Conservation (phyloP, 30 jellyfish, hydroid and myxozoan genomes). For the Phacellophora camtschatica region DNA sequence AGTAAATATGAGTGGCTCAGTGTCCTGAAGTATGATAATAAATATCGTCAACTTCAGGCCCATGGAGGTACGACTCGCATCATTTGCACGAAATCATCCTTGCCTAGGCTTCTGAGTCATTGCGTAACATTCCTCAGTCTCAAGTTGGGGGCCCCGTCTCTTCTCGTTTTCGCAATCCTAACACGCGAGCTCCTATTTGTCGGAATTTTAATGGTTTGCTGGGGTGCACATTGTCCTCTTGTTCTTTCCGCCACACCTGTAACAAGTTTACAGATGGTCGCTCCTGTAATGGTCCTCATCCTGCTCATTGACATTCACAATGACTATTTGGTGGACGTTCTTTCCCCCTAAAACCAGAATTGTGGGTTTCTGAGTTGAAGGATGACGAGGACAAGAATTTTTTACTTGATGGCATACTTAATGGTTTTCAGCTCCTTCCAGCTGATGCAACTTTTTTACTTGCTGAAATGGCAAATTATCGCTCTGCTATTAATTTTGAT, state of each 20-base stretch:
- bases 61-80: neutral
- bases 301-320: neutral
- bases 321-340: neutral
- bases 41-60: neutral
- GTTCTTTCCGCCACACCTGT: neutral
- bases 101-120: neutral
- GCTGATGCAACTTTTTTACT: neutral
- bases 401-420: neutral
- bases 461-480: neutral
- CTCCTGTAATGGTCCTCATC: neutral
- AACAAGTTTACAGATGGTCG: neutral
- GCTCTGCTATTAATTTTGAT: neutral
- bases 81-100: neutral
- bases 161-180: neutral
- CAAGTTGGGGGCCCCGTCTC: neutral
- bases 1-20: neutral
- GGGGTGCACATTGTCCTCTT: neutral
- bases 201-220: neutral
- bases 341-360: neutral
- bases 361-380: neutral
- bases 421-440: constrained; percentile 3
- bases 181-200: neutral
- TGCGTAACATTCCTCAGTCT: neutral
- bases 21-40: neutral
- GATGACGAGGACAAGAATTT: neutral